Evolutionary conservation across 2,113 vertebrate genomes (phyloP).

Genomic region (Pelvicachromis taeniatus): DNA sequence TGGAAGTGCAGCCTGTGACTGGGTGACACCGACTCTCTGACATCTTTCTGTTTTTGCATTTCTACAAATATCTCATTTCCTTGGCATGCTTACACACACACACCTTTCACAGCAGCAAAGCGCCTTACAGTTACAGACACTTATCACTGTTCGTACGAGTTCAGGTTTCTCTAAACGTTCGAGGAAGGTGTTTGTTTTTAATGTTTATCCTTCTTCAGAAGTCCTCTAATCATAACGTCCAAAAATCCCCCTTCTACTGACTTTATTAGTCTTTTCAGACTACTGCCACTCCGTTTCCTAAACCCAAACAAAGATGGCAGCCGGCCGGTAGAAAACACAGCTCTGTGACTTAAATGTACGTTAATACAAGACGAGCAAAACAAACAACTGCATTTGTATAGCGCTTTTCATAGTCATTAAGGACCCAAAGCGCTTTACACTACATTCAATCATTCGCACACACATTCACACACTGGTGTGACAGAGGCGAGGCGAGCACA

Average conservation of each 20-base stretch:
- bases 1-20: slow-evolving; percentile 56
- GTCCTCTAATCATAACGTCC: background rate
- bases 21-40: slow-evolving; percentile 62
- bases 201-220: background rate
- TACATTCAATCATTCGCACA: too few species aligned
- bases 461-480: too few species aligned
- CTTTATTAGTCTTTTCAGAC: background rate
- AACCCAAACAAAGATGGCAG: background rate
- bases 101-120: background rate
- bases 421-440: too few species aligned
- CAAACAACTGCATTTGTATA: too few species aligned
- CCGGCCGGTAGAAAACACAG: background rate
- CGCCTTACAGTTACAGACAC: background rate
- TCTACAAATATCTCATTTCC: background rate
- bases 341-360: background rate
- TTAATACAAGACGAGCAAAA: fast-evolving
- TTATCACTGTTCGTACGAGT: background rate
- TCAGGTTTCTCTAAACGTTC: background rate
- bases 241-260: background rate
- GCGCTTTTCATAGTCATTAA: too few species aligned
- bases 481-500: too few species aligned
- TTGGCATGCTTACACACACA: background rate
- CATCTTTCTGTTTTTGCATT: background rate
- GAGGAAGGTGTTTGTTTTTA: background rate
- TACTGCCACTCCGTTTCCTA: background rate